Conservation (phyloP, 2,888 invertebrate genomes). For the Vanessa cardui region DNA sequence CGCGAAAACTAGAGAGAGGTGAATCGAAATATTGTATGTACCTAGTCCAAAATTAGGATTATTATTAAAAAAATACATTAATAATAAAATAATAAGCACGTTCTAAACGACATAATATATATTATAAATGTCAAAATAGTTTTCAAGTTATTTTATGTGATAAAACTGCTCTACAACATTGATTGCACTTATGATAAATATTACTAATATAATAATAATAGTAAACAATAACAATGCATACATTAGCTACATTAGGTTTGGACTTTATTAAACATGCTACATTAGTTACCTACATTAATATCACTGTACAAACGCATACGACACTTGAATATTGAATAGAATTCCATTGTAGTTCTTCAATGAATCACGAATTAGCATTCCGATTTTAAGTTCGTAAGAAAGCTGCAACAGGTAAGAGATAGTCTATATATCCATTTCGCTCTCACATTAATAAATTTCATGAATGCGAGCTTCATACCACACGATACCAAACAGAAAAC, state of each 20-base stretch:
- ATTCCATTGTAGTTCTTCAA: conserved; percentile 10
- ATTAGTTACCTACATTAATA: neutral
- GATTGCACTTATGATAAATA: too few species aligned
- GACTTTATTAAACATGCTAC: neutral
- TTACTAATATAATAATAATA: too few species aligned
- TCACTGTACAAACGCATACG: conserved; percentile 5
- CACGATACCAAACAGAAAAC: conserved; percentile 7
- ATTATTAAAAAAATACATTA: too few species aligned
- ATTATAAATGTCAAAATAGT: too few species aligned
- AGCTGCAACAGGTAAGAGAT: conserved; percentile 6
- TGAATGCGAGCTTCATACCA: conserved; percentile 9
- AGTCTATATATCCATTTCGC: neutral
- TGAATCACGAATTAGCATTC: conserved; percentile 2
- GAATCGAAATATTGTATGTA: too few species aligned
- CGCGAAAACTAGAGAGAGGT: too few species aligned
- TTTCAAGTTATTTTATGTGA: too few species aligned
- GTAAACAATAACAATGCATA: neutral
- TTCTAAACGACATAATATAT: too few species aligned
- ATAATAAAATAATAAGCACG: too few species aligned
- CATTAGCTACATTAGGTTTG: neutral
- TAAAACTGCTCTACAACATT: too few species aligned
- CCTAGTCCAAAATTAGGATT: too few species aligned
- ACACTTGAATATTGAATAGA: conserved; percentile 11
- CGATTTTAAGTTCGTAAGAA: conserved; percentile 1
- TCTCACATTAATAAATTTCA: conserved; percentile 15